Evolutionary conservation across 2,888 invertebrate genomes (phyloP).

Genomic region (Apamea anceps): DNA sequence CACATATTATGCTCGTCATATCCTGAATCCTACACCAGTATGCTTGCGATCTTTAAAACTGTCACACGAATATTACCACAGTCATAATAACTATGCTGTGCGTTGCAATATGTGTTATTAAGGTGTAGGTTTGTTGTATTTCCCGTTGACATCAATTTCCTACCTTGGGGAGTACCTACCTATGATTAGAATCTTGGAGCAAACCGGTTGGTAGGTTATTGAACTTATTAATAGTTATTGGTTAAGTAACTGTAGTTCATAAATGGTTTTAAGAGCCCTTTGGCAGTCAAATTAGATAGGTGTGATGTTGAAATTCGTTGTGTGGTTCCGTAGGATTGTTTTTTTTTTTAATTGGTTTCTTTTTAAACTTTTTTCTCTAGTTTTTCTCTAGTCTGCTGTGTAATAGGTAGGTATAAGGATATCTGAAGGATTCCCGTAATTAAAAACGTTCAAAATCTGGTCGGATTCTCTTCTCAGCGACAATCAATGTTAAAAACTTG

Average conservation of each 20-base stretch:
- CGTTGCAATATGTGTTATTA: conserved; percentile 13
- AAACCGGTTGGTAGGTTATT: conserved; percentile 32
- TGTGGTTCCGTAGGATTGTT: not conserved
- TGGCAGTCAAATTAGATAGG: not conserved
- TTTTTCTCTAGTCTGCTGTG: no score
- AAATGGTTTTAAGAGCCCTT: conserved; percentile 27
- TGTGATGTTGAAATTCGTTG: not conserved
- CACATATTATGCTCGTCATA: not conserved
- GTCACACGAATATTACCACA: not conserved
- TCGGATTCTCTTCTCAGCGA: no score
- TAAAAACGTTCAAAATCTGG: no score
- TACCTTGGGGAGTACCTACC: not conserved
- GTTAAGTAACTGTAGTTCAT: conserved; percentile 13
- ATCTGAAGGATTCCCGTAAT: no score
- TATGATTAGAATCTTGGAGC: conserved; percentile 15
- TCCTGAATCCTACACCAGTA: not conserved
- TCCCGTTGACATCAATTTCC: conserved; percentile 20
- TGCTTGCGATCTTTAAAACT: not conserved
- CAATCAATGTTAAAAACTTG: no score
- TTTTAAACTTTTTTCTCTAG: no score
- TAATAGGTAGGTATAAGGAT: no score
- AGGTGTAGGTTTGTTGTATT: not conserved
- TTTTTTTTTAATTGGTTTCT: not conserved
- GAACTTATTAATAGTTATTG: conserved; percentile 35
- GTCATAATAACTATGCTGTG: not conserved